Evolutionary conservation across 2,888 invertebrate genomes (phyloP).

Genomic region (Brachylomia viminalis): DNA sequence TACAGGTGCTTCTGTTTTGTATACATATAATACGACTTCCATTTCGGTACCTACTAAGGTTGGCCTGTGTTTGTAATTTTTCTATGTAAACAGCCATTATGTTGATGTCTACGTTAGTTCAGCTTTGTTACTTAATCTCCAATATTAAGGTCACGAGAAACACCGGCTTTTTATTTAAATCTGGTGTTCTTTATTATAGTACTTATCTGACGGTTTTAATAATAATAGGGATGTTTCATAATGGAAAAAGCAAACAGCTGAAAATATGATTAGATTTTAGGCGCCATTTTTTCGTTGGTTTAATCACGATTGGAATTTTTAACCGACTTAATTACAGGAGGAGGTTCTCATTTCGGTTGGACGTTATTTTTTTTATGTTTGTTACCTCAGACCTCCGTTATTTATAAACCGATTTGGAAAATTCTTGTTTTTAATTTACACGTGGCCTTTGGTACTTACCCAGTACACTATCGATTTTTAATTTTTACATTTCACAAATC

Average conservation of each 20-base stretch:
- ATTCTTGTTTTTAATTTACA: too few species aligned
- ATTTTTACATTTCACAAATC: too few species aligned
- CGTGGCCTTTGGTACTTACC: too few species aligned
- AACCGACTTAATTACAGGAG: too few species aligned
- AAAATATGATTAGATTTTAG: neutral
- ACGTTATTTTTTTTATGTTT: too few species aligned
- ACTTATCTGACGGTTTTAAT: neutral
- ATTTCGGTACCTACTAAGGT: slow-evolving; percentile 3
- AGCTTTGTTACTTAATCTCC: slow-evolving; percentile 16
- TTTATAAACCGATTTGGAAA: too few species aligned
- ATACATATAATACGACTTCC: neutral
- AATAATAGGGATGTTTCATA: neutral
- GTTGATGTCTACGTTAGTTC: slow-evolving; percentile 11
- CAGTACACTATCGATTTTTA: too few species aligned
- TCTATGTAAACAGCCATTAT: slow-evolving; percentile 6
- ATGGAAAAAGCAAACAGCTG: too few species aligned
- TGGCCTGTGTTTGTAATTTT: neutral
- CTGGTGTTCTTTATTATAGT: neutral
- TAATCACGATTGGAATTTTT: too few species aligned
- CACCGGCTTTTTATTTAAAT: slow-evolving; percentile 2
- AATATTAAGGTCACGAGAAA: slow-evolving; percentile 8
- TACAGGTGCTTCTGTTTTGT: neutral
- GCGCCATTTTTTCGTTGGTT: too few species aligned
- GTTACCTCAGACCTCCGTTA: too few species aligned
- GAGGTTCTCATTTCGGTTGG: too few species aligned